Evolutionary conservation across 2,888 invertebrate species (phyloP).

Genomic region (Barypeithes pellucidus): DNA sequence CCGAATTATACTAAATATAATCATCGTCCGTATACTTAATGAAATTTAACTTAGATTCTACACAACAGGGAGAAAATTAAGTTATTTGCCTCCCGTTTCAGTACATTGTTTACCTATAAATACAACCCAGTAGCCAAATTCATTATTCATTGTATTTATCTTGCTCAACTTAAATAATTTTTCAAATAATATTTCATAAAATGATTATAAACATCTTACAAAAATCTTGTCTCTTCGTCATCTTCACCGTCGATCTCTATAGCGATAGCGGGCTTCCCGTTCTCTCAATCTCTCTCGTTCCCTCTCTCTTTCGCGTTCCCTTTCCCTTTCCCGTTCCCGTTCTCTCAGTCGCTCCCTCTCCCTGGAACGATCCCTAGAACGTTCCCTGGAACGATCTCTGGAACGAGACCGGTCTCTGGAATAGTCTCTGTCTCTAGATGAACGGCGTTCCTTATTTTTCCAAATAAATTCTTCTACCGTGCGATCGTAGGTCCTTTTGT

Average conservation of each 20-base stretch:
- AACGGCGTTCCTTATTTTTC: conserved; percentile 75
- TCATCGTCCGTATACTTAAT: neutral
- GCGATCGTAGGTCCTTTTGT: conserved; percentile 84
- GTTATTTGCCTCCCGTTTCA: neutral
- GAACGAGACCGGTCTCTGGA: conserved; percentile 41
- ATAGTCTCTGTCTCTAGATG: conserved; percentile 69
- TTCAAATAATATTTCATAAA: conserved; percentile 13
- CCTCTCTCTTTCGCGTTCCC: conserved; percentile 47
- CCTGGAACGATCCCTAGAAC: conserved; percentile 69
- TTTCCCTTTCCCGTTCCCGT: conserved; percentile 39
- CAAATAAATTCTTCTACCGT: conserved; percentile 92
- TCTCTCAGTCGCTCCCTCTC: conserved; percentile 67
- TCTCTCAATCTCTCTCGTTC: conserved; percentile 65
- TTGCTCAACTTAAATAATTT: conserved; percentile 15
- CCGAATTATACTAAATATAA: neutral
- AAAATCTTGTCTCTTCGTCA: conserved; percentile 20
- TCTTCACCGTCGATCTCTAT: conserved; percentile 62
- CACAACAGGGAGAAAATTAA: neutral
- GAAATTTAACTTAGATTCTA: neutral
- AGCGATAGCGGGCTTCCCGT: conserved; percentile 67
- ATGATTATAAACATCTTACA: conserved; percentile 21
- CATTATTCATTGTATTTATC: conserved; percentile 6
- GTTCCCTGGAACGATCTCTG: conserved; percentile 34
- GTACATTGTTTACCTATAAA: neutral
- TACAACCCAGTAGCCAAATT: neutral